Evolutionary conservation across 2,888 invertebrate species (phyloP), one percentile per base, ranked within the genome.

Genomic region (Ormia ochracea): DNA sequence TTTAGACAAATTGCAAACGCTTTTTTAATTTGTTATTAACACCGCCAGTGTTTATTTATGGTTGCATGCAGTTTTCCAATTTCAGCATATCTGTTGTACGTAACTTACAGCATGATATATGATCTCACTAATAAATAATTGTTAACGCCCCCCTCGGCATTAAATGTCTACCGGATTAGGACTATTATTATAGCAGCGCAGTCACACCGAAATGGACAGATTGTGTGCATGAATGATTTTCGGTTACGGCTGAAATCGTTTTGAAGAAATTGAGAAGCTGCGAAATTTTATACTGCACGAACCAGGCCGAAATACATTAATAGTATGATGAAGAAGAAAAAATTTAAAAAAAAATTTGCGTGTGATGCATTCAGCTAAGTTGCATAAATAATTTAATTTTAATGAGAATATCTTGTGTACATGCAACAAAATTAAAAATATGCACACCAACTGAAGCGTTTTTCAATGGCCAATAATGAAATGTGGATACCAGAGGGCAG

Each of bases 81-180:
- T 78, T 78, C 65, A 78, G 52, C 72, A 72, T 69, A 54, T 79
- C 56, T 78, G 68, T 68, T 63, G 50, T 58, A 63, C 31, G 21
- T 65, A 43, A 65, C 66, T 65, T 76, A 48, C 63, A 36, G n/a
- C 66, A 61, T 76, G 80, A 80, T 68, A 76, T 73, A 76, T 80
- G 58, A 59, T 80, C 65, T 63, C 52, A 68, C 50, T 73, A 23
- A 73, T 63, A 72, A 80, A 68, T 21, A 80, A n/a, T n/a, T n/a
- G n/a, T 80, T 76, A 56, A 76, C 80, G 73, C 80, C 72, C 80
- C 68, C 76, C 45, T 28, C 14, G 28, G 14, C 14, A 21, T 21
- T 50, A 41, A 56, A 10, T 38, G 52, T 36, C 58, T 21, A 45
- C 19, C 33, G 10, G 14, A 56, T 26, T 41, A n/a, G n/a, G n/a